phyloP scores from a whole-genome alignment of 1,140 invertebrate species.

The Brachystomella parvula region DNA sequence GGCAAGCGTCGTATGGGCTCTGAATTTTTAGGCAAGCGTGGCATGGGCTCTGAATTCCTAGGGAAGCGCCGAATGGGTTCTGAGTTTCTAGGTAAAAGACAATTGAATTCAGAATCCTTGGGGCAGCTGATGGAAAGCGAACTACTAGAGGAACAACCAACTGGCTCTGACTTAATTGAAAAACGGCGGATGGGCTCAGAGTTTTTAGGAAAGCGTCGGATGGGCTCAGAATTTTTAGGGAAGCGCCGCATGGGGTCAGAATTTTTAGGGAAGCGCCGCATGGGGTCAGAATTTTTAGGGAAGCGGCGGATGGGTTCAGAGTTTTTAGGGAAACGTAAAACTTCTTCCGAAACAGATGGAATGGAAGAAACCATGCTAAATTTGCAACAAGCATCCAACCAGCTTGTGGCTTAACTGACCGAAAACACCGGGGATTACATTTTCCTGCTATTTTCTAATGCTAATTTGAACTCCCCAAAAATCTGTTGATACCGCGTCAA shows the following conservation, averaged over 20 bases:
- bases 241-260: not conserved
- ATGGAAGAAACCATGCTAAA: no score
- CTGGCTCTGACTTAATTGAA: slow-evolving; percentile 1
- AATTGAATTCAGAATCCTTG: no score
- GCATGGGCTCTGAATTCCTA: slow-evolving; percentile 24
- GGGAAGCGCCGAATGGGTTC: slow-evolving; percentile 25
- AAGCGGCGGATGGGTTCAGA: slow-evolving; percentile 26
- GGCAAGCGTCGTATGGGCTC: slow-evolving; percentile 30
- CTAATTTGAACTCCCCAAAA: no score
- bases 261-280: not conserved
- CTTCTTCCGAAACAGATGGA: no score
- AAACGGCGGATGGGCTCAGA: slow-evolving; percentile 1
- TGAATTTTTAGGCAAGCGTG: slow-evolving; percentile 28
- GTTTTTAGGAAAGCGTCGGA: not conserved
- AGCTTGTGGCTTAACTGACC: no score
- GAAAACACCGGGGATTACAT: no score
- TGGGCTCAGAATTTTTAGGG: slow-evolving; percentile 5
- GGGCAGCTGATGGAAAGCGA: not conserved
- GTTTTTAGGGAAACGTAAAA: slow-evolving; percentile 24
- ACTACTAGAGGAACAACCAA: slow-evolving; percentile 9
- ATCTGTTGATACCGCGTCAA: no score
- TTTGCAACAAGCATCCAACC: no score
- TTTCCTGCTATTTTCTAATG: no score
- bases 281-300: not conserved
- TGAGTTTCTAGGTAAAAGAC: slow-evolving; percentile 29